These are phyloP conservation scores for Panagrolaimus sp. DNA, from an alignment of 1,140 invertebrate genomes.

Conservation along the genomic window DNA sequence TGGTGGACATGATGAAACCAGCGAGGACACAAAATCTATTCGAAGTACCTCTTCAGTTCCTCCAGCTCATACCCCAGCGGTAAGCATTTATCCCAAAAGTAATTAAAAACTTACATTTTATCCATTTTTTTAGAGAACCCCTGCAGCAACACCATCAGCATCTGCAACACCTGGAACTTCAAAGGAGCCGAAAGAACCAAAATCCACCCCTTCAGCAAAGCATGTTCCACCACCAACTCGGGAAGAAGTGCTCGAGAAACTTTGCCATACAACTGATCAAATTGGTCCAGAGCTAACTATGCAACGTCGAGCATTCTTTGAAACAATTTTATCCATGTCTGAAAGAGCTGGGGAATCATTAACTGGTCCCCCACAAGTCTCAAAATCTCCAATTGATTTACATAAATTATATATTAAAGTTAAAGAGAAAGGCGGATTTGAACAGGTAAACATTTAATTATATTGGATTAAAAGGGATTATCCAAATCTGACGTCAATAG, in stretches of 20 bases:
- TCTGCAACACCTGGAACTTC: slow-evolving; percentile 1
- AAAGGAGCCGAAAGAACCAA: background rate
- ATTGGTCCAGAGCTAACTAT: slow-evolving; percentile 29
- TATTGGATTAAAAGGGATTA: too few species aligned
- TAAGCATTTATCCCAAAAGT: background rate
- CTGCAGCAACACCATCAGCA: slow-evolving; percentile 1
- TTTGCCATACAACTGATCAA: slow-evolving; percentile 28
- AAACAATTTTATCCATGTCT: slow-evolving; percentile 35
- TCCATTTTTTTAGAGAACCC: slow-evolving; percentile 4
- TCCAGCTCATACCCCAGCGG: slow-evolving; percentile 6
- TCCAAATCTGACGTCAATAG: too few species aligned
- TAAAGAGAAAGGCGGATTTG: slow-evolving; percentile 51
- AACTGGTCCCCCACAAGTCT: slow-evolving; percentile 49
- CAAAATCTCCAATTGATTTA: slow-evolving; percentile 53
- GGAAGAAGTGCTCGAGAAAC: slow-evolving; percentile 39
- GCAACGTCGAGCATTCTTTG: slow-evolving; percentile 39
- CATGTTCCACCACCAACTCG: slow-evolving; percentile 20
- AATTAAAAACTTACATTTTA: background rate
- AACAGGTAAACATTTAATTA: slow-evolving; percentile 50
- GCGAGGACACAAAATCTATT: slow-evolving; percentile 3
- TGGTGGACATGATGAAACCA: background rate
- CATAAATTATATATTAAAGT: slow-evolving; percentile 55
- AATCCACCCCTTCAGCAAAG: background rate
- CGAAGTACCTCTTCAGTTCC: background rate
- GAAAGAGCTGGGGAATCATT: slow-evolving; percentile 42